phyloP scores from a whole-genome alignment of 2,888 invertebrate genomes.

The Neoaliturus tenellus region DNA sequence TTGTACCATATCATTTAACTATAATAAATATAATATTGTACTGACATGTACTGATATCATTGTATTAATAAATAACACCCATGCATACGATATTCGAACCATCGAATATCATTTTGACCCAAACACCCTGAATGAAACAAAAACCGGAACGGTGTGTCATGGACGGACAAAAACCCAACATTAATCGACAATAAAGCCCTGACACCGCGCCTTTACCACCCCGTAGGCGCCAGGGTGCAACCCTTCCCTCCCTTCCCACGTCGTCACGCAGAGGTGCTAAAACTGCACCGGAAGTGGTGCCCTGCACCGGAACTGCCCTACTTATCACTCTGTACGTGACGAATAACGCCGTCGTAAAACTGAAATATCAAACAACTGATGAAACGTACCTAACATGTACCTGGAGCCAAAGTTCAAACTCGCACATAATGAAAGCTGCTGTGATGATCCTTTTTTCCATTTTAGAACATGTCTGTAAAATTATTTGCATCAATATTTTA shows the following conservation, averaged over 20 bases:
- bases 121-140: background rate
- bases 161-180: background rate
- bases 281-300: constrained; percentile 3
- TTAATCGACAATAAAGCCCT: constrained; percentile 15
- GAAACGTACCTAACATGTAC: background rate
- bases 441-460: too few relatives aligned
- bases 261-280: constrained; percentile 9
- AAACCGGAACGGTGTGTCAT: background rate
- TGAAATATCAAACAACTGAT: background rate
- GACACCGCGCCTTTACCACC: background rate
- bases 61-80: background rate
- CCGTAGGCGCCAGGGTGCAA: background rate
- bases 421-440: too few relatives aligned
- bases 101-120: too few relatives aligned
- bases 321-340: background rate
- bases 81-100: too few relatives aligned
- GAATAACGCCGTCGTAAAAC: background rate
- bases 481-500: too few relatives aligned
- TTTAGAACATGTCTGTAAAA: too few relatives aligned
- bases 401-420: too few relatives aligned
- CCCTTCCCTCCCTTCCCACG: background rate
- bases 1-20: too few relatives aligned
- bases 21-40: too few relatives aligned
- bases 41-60: too few relatives aligned
- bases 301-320: background rate